Evolutionary conservation across 2,888 invertebrate genomes (phyloP), one percentile per base, ranked within the genome.

Genomic region (Macrophya annulata): DNA sequence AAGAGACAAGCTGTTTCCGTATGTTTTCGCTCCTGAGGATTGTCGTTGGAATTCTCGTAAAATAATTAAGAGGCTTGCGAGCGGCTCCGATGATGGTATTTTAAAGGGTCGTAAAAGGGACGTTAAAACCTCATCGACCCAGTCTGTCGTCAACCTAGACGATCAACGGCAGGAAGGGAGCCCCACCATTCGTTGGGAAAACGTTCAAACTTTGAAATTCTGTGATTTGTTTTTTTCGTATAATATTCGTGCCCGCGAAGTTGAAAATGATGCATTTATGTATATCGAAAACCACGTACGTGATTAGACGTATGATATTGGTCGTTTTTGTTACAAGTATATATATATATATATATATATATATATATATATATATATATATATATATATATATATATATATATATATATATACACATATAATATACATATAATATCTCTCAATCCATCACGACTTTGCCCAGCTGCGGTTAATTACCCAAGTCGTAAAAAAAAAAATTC

Each of bases 11-110:
- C 91, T 92, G 92, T 92, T 92, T 91, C 90, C 88, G 89, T 89
- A 90, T 91, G 92, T 92, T 92, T 91, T 92, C 91, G 91, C 90
- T 88, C 88, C 89, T 88, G 90, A 90, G 92, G 89, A 93, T 92
- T 91, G 92, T 93, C 92, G 90, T 91, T 88, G 92, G 90, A 92
- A 92, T 93, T 91, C 92, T 93, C 92, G 90, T 93, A 92, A 93
- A 93, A 93, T 93, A 93, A 93, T 93, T 92, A 92, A 92, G 92
- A 89, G 90, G 65, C 82, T 76, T 83, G 45, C 84, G 45, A 48
- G 71, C 48, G 83, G 68, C 48, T 68, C 68, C 88, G 87, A 86
- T 89, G 90, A 91, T 90, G 92, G 91, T 90, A 92, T 91, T 93
- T 92, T 92, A 92, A 92, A 92, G 91, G 90, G 87, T 91, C 92